A percentile compares a stretch with the other conserved stretches of the same genome.
Conservation (phyloP, 92 coral and sea anemone species). For the Zoanthus sansibaricus region DNA sequence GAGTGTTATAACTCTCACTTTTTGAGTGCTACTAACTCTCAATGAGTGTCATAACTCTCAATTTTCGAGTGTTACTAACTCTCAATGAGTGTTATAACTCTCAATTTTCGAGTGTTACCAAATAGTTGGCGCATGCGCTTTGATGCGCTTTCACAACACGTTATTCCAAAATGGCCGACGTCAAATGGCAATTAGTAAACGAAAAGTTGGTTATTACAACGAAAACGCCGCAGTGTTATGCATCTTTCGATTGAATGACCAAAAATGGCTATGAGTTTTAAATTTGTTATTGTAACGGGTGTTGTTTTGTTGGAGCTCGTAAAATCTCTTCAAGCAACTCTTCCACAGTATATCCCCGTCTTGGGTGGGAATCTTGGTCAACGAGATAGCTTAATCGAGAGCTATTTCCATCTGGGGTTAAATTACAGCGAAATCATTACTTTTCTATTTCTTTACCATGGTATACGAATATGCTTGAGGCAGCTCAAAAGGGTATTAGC, state of each 20-base stretch:
- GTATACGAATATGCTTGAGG: constrained; percentile 45
- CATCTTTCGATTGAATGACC: neutral
- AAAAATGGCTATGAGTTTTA: too few species aligned
- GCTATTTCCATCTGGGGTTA: constrained; percentile 41
- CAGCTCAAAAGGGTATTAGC: constrained; percentile 36
- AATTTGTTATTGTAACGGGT: neutral
- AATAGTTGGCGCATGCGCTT: constrained; percentile 6
- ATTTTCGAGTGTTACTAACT: neutral
- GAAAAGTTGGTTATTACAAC: neutral
- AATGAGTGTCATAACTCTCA: constrained; percentile 4
- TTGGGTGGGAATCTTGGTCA: constrained; percentile 11
- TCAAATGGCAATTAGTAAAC: neutral
- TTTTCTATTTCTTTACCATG: constrained; percentile 42
- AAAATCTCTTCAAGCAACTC: neutral
- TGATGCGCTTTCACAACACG: constrained; percentile 6
- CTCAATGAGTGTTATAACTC: too few species aligned
- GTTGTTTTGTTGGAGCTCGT: too few species aligned
- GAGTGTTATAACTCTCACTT: neutral
- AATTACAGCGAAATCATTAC: constrained; percentile 46
- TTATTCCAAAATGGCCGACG: neutral
- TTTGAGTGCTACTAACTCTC: neutral
- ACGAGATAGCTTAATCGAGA: constrained; percentile 40
- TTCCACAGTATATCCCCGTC: neutral
- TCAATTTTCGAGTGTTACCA: constrained; percentile 3
- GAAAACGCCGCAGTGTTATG: constrained; percentile 6